These are phyloP conservation scores for Dreissena rostriformis DNA, from an alignment of 1,140 invertebrate genomes.

Conservation along the genomic window DNA sequence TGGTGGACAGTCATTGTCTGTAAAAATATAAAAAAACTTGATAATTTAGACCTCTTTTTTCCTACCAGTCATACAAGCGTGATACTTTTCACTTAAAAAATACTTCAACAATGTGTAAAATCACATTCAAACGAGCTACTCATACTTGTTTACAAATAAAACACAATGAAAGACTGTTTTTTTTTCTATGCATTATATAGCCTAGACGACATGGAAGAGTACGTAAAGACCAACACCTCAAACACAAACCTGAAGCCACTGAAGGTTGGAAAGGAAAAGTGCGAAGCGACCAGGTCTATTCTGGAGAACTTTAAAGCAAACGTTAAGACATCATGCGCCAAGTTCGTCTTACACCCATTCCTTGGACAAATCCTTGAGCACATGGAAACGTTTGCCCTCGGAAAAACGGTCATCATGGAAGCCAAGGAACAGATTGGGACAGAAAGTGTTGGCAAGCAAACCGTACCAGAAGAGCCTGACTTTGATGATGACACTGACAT, in stretches of 20 bases:
- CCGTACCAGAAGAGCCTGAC: neutral
- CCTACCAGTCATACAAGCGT: too few relatives aligned
- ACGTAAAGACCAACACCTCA: slow-evolving; percentile 35
- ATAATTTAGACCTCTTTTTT: too few relatives aligned
- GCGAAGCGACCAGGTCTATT: slow-evolving; percentile 12
- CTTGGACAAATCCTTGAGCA: slow-evolving; percentile 29
- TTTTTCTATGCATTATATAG: slow-evolving; percentile 17
- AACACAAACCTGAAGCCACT: slow-evolving; percentile 44
- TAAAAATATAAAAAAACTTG: too few relatives aligned
- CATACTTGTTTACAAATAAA: too few relatives aligned
- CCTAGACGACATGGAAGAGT: slow-evolving; percentile 47
- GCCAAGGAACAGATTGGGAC: neutral
- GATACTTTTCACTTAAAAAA: too few relatives aligned
- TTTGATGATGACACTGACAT: neutral
- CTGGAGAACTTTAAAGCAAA: slow-evolving; percentile 3
- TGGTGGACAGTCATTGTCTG: too few relatives aligned
- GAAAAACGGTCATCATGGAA: slow-evolving; percentile 3
- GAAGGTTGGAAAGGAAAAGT: slow-evolving; percentile 42
- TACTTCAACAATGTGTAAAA: too few relatives aligned
- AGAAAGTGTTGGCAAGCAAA: neutral
- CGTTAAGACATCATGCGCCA: slow-evolving; percentile 1
- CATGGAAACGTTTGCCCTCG: slow-evolving; percentile 41
- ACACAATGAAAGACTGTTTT: too few relatives aligned
- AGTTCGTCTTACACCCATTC: slow-evolving; percentile 39
- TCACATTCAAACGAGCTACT: too few relatives aligned